Percentiles rank a stretch among this genome's conserved stretches.
These are phyloP conservation scores for Hystrix brachyura DNA, from an alignment of 2,113 vertebrate genomes.

Conservation along the genomic window DNA sequence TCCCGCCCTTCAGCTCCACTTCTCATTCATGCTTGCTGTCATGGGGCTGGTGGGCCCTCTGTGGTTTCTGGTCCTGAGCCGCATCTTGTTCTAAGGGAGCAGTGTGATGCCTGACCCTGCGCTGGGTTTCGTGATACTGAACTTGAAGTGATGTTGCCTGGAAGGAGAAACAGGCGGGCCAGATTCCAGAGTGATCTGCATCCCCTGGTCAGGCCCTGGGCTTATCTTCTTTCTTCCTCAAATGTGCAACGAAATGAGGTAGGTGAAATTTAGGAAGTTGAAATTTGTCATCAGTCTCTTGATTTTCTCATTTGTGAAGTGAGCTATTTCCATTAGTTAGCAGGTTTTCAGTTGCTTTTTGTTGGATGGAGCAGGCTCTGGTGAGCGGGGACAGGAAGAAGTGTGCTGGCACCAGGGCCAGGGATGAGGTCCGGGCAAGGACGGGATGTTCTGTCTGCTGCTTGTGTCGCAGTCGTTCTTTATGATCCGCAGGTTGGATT, in stretches of 20 bases:
- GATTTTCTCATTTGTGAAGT: neutral
- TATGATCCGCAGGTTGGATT: fast-evolving
- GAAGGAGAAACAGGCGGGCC: neutral
- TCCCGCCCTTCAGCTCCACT: neutral
- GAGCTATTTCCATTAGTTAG: neutral
- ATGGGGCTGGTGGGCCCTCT: neutral
- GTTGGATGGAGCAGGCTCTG: neutral
- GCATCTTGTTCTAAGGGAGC: neutral
- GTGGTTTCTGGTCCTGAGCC: too few relatives aligned
- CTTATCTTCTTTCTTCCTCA: neutral
- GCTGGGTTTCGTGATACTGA: neutral
- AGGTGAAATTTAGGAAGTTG: neutral
- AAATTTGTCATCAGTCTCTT: neutral
- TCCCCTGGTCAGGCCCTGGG: neutral
- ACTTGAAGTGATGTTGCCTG: neutral
- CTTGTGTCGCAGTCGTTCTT: neutral
- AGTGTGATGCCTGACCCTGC: neutral
- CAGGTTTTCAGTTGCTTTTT: neutral
- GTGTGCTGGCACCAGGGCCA: neutral
- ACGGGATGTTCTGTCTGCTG: fast-evolving
- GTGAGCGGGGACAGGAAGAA: too few relatives aligned
- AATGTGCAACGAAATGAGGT: neutral
- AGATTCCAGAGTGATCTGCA: neutral
- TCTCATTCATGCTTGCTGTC: neutral
- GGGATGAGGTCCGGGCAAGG: neutral